Percentiles rank a stretch among this genome's conserved stretches.
Evolutionary conservation across 1,140 invertebrate genomes (phyloP).

Genomic region (Gonatopus flavifemur): DNA sequence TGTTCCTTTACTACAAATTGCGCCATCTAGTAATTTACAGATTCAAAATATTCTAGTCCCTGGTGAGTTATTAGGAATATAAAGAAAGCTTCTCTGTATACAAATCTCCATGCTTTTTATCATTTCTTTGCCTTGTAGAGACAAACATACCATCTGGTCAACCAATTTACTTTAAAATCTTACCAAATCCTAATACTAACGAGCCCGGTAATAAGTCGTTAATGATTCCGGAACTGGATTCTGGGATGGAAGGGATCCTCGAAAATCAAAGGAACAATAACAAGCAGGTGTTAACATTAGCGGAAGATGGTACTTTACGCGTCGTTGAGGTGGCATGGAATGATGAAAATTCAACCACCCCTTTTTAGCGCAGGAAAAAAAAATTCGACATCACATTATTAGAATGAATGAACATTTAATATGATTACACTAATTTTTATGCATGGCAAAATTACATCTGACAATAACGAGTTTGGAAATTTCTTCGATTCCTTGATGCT

Average conservation of each 20-base stretch:
- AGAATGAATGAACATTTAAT: too few relatives aligned
- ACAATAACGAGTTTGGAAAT: too few relatives aligned
- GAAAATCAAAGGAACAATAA: too few relatives aligned
- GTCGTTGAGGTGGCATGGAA: conserved; percentile 31
- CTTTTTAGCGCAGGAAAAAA: too few relatives aligned
- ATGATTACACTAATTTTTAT: too few relatives aligned
- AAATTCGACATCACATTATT: conserved; percentile 8
- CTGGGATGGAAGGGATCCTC: too few relatives aligned
- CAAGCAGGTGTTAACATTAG: conserved; percentile 31
- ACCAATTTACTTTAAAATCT: conserved; percentile 25
- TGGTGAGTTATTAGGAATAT: conserved; percentile 15
- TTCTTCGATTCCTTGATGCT: too few relatives aligned
- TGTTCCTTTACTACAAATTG: conserved; percentile 24
- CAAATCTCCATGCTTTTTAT: neutral
- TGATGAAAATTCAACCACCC: conserved; percentile 10
- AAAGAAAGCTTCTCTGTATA: too few relatives aligned
- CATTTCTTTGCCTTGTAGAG: conserved; percentile 12
- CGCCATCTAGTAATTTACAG: conserved; percentile 15
- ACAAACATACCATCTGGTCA: conserved; percentile 3
- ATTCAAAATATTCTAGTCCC: conserved; percentile 23
- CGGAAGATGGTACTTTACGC: conserved; percentile 36
- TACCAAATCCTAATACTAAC: conserved; percentile 22
- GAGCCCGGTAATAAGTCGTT: too few relatives aligned
- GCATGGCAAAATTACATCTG: too few relatives aligned
- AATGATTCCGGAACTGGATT: too few relatives aligned